Base-by-base conservation (phyloP, 2,113 vertebrate genomes). In the Alosa alosa region DNA sequence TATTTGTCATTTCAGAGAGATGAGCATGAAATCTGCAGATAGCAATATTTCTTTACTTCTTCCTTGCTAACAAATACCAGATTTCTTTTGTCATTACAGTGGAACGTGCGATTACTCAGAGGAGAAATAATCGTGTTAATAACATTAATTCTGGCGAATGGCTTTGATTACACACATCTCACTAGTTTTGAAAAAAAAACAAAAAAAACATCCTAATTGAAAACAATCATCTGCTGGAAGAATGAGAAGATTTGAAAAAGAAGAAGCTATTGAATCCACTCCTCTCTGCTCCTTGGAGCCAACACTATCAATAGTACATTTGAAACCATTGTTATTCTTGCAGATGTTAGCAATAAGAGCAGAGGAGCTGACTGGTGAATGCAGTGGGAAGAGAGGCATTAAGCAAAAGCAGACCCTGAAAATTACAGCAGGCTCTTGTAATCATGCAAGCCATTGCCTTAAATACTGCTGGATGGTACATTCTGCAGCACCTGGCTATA, bases 321-420 rank as follows among this genome's bases (percentile, higher is more conserved):
- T 91, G 92, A 95, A 94, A 87, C 91, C 92, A 88, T 93, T 93
- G 82, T 92, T 89, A 86, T 93, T 94, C 91, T 91, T 94, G 93
- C 96, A 96, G 93, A 95, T 95, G 95, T 96, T 96, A 94, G 94
- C 90, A 96, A 96, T 95, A 95, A 95, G 93, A 93, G 93, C 94
- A 93, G 86, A 91, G 60, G 95, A 96, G 94, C 93, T 93, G 92
- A 92, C 91, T 92, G 92, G 91, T 94, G 94, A 96, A 90, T 92
- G 95, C 93, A 92, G 91, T 93, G 94, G 92, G 94, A 93, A 94
- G 93, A 93, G 88, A 88, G 88, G 90, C 89, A 90, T 94, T 92
- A 92, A 93, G 93, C 15, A 90, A 93, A 94, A 91, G 93, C 92
- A 93, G 92, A 91, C 91, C 89, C 91, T 91, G 88, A 91, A 91